Conservation (phyloP, 2,888 invertebrate species). For the Apoda limacodes region DNA sequence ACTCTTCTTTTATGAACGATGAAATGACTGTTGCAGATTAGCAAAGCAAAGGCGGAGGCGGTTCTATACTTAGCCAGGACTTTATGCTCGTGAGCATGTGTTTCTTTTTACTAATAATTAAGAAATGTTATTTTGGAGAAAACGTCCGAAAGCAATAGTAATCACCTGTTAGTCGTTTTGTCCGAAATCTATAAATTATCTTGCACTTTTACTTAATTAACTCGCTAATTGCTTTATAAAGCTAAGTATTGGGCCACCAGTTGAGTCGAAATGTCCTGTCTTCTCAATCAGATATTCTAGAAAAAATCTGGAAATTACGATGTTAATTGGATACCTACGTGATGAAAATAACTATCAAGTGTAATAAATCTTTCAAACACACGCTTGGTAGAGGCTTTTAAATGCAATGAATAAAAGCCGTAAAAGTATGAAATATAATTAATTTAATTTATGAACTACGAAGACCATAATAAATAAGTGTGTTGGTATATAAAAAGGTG, state of each 20-base stretch:
- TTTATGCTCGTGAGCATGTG: slow-evolving; percentile 9
- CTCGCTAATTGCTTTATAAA: slow-evolving; percentile 30
- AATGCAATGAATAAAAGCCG: not conserved
- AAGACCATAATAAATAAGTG: slow-evolving; percentile 8
- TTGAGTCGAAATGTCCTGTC: slow-evolving; percentile 26
- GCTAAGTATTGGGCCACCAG: slow-evolving; percentile 20
- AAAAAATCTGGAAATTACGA: too few relatives aligned
- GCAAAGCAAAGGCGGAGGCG: too few relatives aligned
- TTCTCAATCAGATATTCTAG: slow-evolving; percentile 9
- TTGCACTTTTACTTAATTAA: slow-evolving; percentile 33
- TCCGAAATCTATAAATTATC: slow-evolving; percentile 12
- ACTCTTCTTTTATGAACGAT: too few relatives aligned
- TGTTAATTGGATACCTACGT: too few relatives aligned
- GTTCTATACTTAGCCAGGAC: slow-evolving; percentile 8
- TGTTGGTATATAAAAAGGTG: slow-evolving; percentile 1
- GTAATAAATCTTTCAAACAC: too few relatives aligned
- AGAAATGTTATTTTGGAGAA: slow-evolving; percentile 11
- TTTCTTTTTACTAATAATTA: slow-evolving; percentile 1
- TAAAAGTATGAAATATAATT: slow-evolving; percentile 4
- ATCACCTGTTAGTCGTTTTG: slow-evolving; percentile 2
- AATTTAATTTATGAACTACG: slow-evolving; percentile 2
- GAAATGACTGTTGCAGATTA: too few relatives aligned
- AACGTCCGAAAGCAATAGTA: slow-evolving; percentile 7
- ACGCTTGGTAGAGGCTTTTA: too few relatives aligned
- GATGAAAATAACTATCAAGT: too few relatives aligned